phyloP scores from a whole-genome alignment of 2,797 vertebrate genomes.

The Smutsia temminckii region DNA sequence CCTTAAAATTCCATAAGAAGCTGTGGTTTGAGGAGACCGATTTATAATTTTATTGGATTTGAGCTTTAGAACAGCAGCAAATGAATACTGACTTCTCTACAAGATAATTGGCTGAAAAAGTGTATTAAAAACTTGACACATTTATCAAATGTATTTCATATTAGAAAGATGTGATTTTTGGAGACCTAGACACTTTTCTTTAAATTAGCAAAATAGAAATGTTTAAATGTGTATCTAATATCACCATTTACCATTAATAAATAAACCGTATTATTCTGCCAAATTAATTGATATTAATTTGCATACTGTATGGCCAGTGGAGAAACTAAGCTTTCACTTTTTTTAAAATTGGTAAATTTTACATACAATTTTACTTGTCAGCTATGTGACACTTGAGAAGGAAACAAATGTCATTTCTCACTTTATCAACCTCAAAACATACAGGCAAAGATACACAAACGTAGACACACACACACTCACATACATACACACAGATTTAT shows the following conservation, averaged over 20 bases:
- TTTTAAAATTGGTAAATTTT: background rate
- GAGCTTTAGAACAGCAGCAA: background rate
- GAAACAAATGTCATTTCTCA: background rate
- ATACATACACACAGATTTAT: background rate
- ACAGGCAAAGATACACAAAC: background rate
- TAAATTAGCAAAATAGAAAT: background rate
- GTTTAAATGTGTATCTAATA: background rate
- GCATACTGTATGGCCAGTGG: background rate
- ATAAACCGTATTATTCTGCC: background rate
- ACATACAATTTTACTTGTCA: background rate
- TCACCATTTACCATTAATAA: background rate
- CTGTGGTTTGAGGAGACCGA: background rate
- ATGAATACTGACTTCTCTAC: conserved; percentile 52
- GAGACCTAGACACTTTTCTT: background rate
- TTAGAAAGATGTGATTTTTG: background rate
- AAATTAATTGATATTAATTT: background rate
- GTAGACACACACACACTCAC: background rate
- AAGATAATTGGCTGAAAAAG: background rate
- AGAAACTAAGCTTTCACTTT: background rate
- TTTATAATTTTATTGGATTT: background rate
- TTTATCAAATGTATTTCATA: background rate
- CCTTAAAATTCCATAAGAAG: background rate
- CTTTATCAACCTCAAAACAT: background rate
- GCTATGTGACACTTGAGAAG: background rate
- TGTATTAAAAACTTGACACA: background rate